Evolutionary conservation across 2,113 vertebrate species (phyloP).

Genomic region (Nipponia nippon): DNA sequence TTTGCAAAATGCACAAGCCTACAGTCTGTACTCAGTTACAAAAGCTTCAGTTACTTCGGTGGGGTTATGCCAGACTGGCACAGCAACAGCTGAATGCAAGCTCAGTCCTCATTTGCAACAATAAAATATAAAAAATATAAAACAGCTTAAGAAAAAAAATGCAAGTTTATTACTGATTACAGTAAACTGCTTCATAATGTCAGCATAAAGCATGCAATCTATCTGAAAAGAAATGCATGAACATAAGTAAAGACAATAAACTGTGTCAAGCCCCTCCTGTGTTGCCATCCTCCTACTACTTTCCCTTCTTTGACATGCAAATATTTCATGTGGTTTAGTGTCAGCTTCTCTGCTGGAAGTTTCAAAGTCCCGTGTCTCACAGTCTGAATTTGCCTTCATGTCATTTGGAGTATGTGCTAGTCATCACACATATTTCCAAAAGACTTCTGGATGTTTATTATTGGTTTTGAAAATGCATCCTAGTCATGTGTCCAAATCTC

Average conservation of each 20-base stretch:
- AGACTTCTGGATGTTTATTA: not conserved
- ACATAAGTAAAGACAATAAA: not conserved
- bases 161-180: not conserved
- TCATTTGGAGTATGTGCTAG: fast-evolving
- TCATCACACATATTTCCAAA: not conserved
- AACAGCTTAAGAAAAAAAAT: not conserved
- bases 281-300: not conserved
- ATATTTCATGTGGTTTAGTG: not conserved
- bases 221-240: not conserved
- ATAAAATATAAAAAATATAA: not conserved
- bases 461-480: not conserved
- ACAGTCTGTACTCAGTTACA: not conserved
- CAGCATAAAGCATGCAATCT: not conserved
- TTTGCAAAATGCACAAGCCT: slow-evolving; percentile 4
- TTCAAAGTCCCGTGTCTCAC: not conserved
- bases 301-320: not conserved
- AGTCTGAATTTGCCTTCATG: not conserved
- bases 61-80: not conserved
- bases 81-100: not conserved
- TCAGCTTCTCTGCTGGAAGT: not conserved
- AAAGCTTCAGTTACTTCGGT: not conserved
- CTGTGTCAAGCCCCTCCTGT: not conserved
- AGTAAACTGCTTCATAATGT: not conserved
- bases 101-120: not conserved
- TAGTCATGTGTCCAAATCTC: not conserved